Base-by-base conservation (phyloP, 30 jellyfish, hydroid and myxozoan species). In the Chrysaora quinquecirrha region DNA sequence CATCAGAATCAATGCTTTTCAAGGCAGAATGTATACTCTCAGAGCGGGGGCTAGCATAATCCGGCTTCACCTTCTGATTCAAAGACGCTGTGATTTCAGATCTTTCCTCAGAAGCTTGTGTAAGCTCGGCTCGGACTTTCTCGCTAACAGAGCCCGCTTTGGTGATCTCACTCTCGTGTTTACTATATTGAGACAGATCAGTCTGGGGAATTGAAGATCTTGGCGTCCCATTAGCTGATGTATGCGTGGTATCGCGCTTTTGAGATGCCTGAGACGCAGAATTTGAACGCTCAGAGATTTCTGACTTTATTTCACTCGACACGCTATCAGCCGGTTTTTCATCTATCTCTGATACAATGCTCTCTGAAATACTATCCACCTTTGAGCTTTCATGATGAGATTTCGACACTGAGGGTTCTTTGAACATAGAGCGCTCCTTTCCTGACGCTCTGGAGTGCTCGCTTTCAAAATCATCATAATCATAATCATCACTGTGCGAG, bases 381-480 rank as follows among this genome's bases (percentile, higher is more conserved):
- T 52, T 52, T 25, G 68, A 10, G 27, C 19, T 52, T 25, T 12
- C 4, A 3, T 9, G 7, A 52, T 9, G 12, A 2, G 24, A 20
- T 3, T 52, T 25, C 29, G 12, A 3, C 19, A 52, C 68, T 38
- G 54, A 38, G 14, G 54, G 6, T 38, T 38, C 54, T 14, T 38
- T 38, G 54, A 38, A 6, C 14, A 14, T 3, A 38, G 54, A 38
- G 14, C 11, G 6, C 14, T 38, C 54, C 54, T 38, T 38, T 6
- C 6, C 54, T 38, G 54, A 38, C 6, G 54, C 14, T 38, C 14
- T 38, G 54, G 54, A 38, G 14, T 14, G 54, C 27, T 35, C 82
- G 32, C 65, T 70, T 70, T 70, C 82, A 34, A 70, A 70, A 70
- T 27, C 48, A 70, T 70, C 82, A 32, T 27, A 30, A 3, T 70